Percentiles rank a stretch among this genome's conserved stretches.
These are phyloP conservation scores for Araneus ventricosus DNA, from an alignment of 1,140 invertebrate species.

Conservation along the genomic window DNA sequence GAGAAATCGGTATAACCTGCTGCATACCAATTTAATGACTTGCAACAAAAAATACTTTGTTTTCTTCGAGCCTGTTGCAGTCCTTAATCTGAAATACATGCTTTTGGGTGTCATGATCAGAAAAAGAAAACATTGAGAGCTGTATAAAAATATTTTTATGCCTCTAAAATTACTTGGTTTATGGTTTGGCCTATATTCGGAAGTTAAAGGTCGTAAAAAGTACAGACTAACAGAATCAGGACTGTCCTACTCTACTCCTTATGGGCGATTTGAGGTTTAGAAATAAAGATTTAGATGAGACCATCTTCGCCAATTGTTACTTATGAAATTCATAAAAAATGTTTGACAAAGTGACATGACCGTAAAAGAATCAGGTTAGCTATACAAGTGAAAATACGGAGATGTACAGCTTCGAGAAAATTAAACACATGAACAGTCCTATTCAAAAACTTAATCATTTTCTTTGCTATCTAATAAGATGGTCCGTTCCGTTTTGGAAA, in stretches of 20 bases:
- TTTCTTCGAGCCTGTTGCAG: background rate
- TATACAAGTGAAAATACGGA: no score
- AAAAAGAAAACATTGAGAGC: background rate
- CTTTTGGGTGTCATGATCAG: background rate
- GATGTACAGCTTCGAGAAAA: no score
- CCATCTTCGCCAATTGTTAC: background rate
- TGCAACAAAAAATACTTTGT: no score
- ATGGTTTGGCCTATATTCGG: background rate
- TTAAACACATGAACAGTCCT: no score
- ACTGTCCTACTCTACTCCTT: background rate
- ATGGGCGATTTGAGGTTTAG: background rate
- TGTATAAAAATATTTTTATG: background rate
- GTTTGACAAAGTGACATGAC: no score
- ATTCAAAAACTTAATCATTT: no score
- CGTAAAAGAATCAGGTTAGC: no score
- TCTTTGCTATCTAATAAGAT: no score
- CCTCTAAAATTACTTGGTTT: background rate
- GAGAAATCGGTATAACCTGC: background rate
- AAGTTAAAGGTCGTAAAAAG: background rate
- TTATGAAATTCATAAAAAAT: background rate
- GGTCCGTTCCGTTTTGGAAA: no score
- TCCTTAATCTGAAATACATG: background rate
- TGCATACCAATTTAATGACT: background rate
- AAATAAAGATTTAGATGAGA: background rate
- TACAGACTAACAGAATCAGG: background rate